Base-by-base conservation (phyloP, 2,888 invertebrate genomes). In the Volucella bombylans region DNA sequence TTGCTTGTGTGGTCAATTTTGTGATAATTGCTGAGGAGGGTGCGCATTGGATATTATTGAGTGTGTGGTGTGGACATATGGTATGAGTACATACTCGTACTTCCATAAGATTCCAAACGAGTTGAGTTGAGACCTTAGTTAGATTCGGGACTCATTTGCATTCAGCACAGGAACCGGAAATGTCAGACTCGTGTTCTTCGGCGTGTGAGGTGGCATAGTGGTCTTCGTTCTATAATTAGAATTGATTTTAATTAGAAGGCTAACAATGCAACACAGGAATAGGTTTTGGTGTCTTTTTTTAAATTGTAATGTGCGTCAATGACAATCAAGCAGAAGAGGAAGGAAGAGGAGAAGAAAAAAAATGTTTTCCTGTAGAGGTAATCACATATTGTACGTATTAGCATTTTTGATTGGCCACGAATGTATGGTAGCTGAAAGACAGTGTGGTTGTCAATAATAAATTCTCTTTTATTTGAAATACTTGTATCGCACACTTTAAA, bases 81-180 rank as follows among this genome's bases (percentile, higher is more conserved):
- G n/a, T n/a, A n/a, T 31, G 31, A 31, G 31, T 31, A 6, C 4
- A 31, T 31, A 31, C 31, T 31, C 6, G 31, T 31, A 71, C 55
- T 49, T 64, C 43, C 55, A 59, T 67, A 55, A 23, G 69, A 38
- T 47, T 73, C 18, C 55, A 47, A 54, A 64, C 54, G 49, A 67
- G 43, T 74, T 50, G 49, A 71, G 12, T 18, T 38, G 72, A 38
- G 71, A 59, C 55, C 52, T 54, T n/a, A n/a, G 43, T 52, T 59
- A 43, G 65, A 38, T 50, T 61, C 18, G 65, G 41, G 43, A 39
- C 69, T 82, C 52, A 85, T 85, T 85, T 85, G 59, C 71, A 85
- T 85, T 81, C 85, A 81, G 18, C 43, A 72, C 76, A 81, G 76
- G 80, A 85, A 85, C 81, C 85, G 85, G 85, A 85, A 85, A 85